Base-by-base conservation (phyloP, 2,113 vertebrate genomes). In the Prinia subflava region DNA sequence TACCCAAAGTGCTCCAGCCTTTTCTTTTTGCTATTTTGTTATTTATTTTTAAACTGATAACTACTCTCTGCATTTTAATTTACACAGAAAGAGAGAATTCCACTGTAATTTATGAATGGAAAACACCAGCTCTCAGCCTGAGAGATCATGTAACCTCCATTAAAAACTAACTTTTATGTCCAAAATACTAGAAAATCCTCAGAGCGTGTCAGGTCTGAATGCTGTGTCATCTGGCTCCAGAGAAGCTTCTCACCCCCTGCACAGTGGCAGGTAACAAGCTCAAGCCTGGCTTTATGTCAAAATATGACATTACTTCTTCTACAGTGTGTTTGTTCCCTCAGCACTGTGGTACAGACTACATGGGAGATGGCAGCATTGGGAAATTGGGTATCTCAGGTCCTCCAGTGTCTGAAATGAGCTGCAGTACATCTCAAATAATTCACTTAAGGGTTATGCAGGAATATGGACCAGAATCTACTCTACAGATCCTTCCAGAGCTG, bases 31-130 rank as follows among this genome's bases (percentile, higher is more conserved):
- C 25, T 46, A 16, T 25, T 87, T 30, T 18, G 85, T 60, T 69
- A 47, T 77, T 90, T 80, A 59, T 80, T 90, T 90, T 92, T 90
- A 30, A 75, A 76, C 33, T 50, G 67, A 63, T 82, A 85, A 84
- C 46, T 44, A 27, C 52, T 24, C 56, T 74, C 27, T 47, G 71
- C 30, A 24, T 76, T 69, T 69, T 46, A 80, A 91, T n/a, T 90
- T 62, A 70, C 56, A 39, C 57, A 92, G 70, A 65, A 69, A 76
- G 37, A 28, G 49, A 53, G 53, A 94, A 84, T 82, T 91, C 69
- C n/a, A 31, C 52, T 49, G 44, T 49, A 49, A 74, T 75, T 84
- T 75, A 68, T 65, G 33, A 56, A 81, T 56, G 49, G 71, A 82
- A 83, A 94, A 63, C 59, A 85, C 37, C 63, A 82, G 15, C 18